Base-by-base conservation (phyloP, 2,113 vertebrate species). In the Gambusia holbrooki region DNA sequence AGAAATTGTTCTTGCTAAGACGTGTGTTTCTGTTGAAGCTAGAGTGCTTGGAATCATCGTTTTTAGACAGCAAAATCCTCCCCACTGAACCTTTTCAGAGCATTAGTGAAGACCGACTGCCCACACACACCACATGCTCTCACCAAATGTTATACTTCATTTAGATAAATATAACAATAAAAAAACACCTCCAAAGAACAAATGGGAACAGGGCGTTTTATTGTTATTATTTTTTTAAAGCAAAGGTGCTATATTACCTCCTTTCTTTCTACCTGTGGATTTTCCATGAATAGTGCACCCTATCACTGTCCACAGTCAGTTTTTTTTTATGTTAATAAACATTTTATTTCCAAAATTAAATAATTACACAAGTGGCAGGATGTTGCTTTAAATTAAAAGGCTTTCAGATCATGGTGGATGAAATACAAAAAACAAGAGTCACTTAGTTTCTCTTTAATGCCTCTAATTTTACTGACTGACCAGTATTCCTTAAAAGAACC, bases 381-480 rank as follows among this genome's bases (percentile, higher is more conserved):
- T 77, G 69, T 29, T n/a, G 12, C 77, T 87, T 83, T 87, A 66
- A 82, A 85, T 76, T 80, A 62, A 87, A 71, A 40, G 0, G 51
- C 40, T 71, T 87, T 72, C 77, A 51, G 86, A 76, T 64, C 58
- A 66, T 66, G 78, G 33, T 62, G 29, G 15, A 64, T 62, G 15
- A 79, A 75, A 73, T 60, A 54, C 42, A 60, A 74, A 78, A 72
- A 61, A 19, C 30, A 3, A 63, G 60, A 63, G 80, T 73, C 73
- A 79, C 72, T 82, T 37, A 86, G 65, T 51, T 64, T 71, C 40
- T 64, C 81, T 71, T 79, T 80, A 71, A 82, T 86, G 11, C 4
- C 40, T n/a, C 25, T 68, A 40, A 19, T 68, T 33, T 40, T 42
- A 66, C 25, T 25, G 27, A 3, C 33, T 40, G 7, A 40, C 11